Evolutionary conservation across 1,140 invertebrate species (phyloP).

Genomic region (honey bee (Apis mellifera)): DNA sequence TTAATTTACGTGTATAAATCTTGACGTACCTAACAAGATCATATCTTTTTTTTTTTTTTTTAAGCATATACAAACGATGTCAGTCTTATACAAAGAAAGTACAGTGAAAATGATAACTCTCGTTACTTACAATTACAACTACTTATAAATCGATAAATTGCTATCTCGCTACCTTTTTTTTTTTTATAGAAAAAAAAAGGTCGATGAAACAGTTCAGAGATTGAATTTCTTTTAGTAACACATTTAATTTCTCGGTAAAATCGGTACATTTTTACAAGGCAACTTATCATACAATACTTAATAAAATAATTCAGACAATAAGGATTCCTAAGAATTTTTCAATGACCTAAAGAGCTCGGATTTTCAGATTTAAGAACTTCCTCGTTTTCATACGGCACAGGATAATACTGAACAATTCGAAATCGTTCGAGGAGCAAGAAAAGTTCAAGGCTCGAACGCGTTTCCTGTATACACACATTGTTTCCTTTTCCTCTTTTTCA

Average conservation of each 20-base stretch:
- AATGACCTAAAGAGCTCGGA: conserved; percentile 56
- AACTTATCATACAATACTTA: conserved; percentile 74
- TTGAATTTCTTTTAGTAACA: conserved; percentile 70
- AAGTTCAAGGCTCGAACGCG: not conserved
- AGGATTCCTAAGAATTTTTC: conserved; percentile 52
- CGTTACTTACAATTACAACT: conserved; percentile 64
- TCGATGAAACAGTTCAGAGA: conserved; percentile 62
- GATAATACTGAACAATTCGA: conserved; percentile 50
- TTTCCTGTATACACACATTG: not conserved
- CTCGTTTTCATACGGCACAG: conserved; percentile 51
- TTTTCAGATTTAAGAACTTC: conserved; percentile 46
- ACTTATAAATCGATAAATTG: conserved; percentile 51
- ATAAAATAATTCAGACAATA: conserved; percentile 66
- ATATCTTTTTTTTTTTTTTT: conserved; percentile 36
- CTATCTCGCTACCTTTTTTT: conserved; percentile 53
- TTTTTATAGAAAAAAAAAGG: conserved; percentile 53
- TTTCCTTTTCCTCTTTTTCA: not conserved
- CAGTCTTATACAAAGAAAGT: conserved; percentile 70
- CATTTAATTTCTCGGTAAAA: conserved; percentile 75
- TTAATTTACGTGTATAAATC: conserved; percentile 66
- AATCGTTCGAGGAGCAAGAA: conserved; percentile 12
- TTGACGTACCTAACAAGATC: conserved; percentile 63
- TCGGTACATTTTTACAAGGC: conserved; percentile 76
- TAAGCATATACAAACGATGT: conserved; percentile 69
- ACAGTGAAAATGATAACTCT: conserved; percentile 66